Conservation (phyloP, 2,797 vertebrate genomes). For the Leuciscus waleckii region DNA sequence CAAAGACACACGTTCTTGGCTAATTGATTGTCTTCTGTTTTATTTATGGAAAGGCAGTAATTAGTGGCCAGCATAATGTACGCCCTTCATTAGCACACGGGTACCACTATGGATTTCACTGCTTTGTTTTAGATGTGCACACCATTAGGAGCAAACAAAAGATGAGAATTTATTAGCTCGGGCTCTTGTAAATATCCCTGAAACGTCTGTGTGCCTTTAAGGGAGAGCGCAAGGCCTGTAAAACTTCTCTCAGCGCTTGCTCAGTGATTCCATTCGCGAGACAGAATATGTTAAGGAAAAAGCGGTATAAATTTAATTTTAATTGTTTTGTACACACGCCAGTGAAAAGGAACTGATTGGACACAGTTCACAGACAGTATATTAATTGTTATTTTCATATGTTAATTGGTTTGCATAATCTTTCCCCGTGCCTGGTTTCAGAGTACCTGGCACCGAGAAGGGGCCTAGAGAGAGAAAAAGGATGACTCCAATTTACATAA, state of each 20-base stretch:
- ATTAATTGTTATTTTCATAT: slow-evolving; percentile 99
- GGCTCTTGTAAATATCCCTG: slow-evolving; percentile 81
- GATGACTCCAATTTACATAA: slow-evolving; percentile 98
- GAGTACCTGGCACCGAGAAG: slow-evolving; percentile 96
- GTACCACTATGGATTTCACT: slow-evolving; percentile 81
- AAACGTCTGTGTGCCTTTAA: slow-evolving; percentile 82
- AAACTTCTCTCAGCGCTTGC: slow-evolving; percentile 93
- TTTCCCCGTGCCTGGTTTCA: slow-evolving; percentile 92
- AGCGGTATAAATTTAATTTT: slow-evolving; percentile 99
- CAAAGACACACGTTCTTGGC: slow-evolving; percentile 76
- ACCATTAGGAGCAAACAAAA: slow-evolving; percentile 85
- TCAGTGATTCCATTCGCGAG: slow-evolving; percentile 93
- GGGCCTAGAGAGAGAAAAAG: slow-evolving; percentile 85
- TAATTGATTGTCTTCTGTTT: slow-evolving; percentile 88
- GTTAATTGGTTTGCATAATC: slow-evolving; percentile 99
- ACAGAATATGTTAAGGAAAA: slow-evolving; percentile 96
- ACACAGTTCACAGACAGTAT: slow-evolving; percentile 99
- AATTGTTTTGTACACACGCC: slow-evolving; percentile 99
- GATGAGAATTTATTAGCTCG: slow-evolving; percentile 81
- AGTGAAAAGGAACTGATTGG: slow-evolving; percentile 99
- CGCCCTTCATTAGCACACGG: slow-evolving; percentile 86
- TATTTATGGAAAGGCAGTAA: slow-evolving; percentile 85
- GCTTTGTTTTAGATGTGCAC: slow-evolving; percentile 83
- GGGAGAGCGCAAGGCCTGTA: slow-evolving; percentile 85
- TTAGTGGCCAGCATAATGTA: slow-evolving; percentile 86